Evolutionary conservation across 2,797 vertebrate genomes (phyloP), one percentile per base, ranked within the genome.

Genomic region (Ctenosaura bakeri): DNA sequence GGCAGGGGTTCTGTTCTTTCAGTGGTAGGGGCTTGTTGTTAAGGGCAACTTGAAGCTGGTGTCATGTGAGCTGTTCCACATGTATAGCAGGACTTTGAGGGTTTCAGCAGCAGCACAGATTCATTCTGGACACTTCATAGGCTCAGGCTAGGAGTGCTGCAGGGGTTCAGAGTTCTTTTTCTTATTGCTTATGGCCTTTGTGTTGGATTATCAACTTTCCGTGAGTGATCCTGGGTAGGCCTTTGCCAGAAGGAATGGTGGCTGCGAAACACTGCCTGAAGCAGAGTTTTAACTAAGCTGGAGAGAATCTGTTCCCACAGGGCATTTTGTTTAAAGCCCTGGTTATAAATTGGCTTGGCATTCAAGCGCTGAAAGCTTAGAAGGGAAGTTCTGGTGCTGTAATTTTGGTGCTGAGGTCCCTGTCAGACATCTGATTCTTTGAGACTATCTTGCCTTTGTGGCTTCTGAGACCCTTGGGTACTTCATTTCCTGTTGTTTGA

Each of bases 191-290:
- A 54, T 56, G 73, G 86, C 78, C 56, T 86, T 71, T 18, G 52
- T 54, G 69, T 78, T 77, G 85, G 77, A 66, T 69, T 73, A 69
- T 73, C 62, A 73, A 69, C 74, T 86, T 87, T 89, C 71, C 73
- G 35, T 89, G 79, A 87, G 69, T 88, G 83, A 86, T 81, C n/a
- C 84, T 66, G 18, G 16, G 2, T 73, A 59, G 80, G 42, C 87
- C 88, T 84, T 79, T 73, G 74, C 85, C 64, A 42, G 85, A 73
- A 90, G 88, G 88, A 80, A 84, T 87, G 74, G 91, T 84, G 74
- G 85, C 88, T 87, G 91, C 88, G 46, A 79, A 69, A 73, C 87
- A 80, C 76, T 87, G 90, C 83, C 83, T 85, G 83, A 85, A 83
- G 90, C 54, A 82, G 87, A 64, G 46, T 76, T 64, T 74, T 81